phyloP scores from a whole-genome alignment of 2,888 invertebrate genomes.

The Dryadula phaetusa region DNA sequence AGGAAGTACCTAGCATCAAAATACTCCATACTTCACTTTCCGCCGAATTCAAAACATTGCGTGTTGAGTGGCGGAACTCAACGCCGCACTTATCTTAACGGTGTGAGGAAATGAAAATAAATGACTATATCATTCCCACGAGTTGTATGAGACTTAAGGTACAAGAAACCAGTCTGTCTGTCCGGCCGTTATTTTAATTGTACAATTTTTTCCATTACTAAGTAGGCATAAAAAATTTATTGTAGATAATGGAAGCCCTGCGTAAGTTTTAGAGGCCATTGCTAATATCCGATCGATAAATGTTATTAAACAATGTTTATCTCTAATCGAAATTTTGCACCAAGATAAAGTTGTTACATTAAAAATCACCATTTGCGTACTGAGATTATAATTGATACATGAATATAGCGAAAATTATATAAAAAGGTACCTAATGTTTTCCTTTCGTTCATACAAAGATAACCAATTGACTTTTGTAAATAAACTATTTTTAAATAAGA shows the following conservation, averaged over 20 bases:
- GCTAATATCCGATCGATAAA: conserved; percentile 13
- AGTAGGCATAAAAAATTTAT: background rate
- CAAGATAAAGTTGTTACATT: background rate
- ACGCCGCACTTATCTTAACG: no score
- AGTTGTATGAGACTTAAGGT: no score
- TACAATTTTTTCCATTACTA: background rate
- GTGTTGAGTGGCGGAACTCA: no score
- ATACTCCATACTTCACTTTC: no score
- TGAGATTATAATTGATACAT: conserved; percentile 7
- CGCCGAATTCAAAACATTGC: no score
- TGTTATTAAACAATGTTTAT: conserved; percentile 21
- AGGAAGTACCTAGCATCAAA: no score
- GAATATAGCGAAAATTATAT: background rate
- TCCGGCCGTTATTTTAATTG: no score
- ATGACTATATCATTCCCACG: no score
- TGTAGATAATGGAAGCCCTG: background rate
- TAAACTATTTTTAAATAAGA: background rate
- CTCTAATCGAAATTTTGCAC: conserved; percentile 23
- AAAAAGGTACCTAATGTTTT: no score
- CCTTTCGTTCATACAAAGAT: background rate
- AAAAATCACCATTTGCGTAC: conserved; percentile 1
- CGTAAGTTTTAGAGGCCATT: background rate
- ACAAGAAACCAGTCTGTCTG: no score
- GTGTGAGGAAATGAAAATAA: no score
- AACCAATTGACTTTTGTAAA: background rate